Conservation (phyloP, 2,113 vertebrate genomes). For the Mustelus asterias region DNA sequence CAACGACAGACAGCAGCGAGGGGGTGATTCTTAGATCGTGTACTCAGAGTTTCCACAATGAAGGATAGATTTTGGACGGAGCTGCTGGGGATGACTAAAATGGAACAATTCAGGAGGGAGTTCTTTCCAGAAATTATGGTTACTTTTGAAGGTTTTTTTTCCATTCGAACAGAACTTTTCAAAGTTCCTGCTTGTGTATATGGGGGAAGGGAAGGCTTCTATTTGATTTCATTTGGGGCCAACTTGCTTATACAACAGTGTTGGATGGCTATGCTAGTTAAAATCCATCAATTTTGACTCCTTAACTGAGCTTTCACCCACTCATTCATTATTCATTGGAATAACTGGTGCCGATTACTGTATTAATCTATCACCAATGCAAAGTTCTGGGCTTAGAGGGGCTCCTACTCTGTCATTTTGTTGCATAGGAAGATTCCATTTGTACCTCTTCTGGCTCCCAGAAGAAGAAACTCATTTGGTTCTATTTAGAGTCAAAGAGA, state of each 20-base stretch:
- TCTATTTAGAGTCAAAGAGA: background rate
- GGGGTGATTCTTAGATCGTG: background rate
- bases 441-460: background rate
- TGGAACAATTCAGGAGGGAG: background rate
- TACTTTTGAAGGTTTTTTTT: background rate
- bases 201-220: background rate
- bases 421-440: background rate
- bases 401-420: background rate
- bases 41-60: constrained; percentile 15
- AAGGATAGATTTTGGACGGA: background rate
- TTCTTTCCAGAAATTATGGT: constrained; percentile 9
- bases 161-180: background rate
- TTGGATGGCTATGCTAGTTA: background rate
- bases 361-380: background rate
- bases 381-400: background rate
- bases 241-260: background rate
- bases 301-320: background rate
- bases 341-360: background rate
- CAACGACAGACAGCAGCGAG: background rate
- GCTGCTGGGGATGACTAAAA: background rate
- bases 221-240: background rate
- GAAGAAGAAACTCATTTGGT: background rate
- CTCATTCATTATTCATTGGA: background rate
- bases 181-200: background rate
- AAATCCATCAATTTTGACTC: background rate